These are phyloP conservation scores for Gymnosoma rotundatum DNA, from an alignment of 2,888 invertebrate genomes.

Conservation along the genomic window DNA sequence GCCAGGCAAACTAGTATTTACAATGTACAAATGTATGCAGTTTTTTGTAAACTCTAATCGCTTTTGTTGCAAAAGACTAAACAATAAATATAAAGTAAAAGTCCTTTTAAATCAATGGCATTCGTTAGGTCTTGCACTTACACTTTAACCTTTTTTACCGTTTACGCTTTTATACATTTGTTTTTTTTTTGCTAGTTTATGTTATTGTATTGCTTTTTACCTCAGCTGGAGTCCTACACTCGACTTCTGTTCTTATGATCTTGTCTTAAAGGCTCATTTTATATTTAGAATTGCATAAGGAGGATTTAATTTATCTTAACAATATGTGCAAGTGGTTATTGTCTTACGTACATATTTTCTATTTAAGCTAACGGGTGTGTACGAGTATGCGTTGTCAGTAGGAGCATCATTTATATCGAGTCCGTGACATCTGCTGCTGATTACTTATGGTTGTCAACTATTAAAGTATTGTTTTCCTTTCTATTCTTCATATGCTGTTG, in stretches of 20 bases:
- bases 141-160: constrained; percentile 17
- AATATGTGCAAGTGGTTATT: constrained; percentile 59
- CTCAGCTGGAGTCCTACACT: constrained; percentile 61
- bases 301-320: constrained; percentile 64
- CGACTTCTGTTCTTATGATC: constrained; percentile 69
- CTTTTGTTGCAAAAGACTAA: constrained; percentile 46
- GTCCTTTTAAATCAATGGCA: constrained; percentile 35
- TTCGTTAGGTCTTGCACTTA: constrained; percentile 7
- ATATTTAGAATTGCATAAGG: constrained; percentile 61
- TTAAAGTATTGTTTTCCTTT: constrained; percentile 44
- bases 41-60: constrained; percentile 52
- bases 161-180: constrained; percentile 13
- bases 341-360: constrained; percentile 20
- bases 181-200: constrained; percentile 4
- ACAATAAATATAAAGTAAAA: constrained; percentile 38
- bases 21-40: constrained; percentile 38
- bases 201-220: constrained; percentile 50
- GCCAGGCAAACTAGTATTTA: neutral
- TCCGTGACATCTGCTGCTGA: constrained; percentile 67
- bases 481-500: constrained; percentile 1
- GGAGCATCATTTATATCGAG: constrained; percentile 57
- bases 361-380: neutral
- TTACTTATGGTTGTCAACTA: constrained; percentile 67
- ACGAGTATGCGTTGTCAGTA: constrained; percentile 17
- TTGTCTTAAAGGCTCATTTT: constrained; percentile 66